Conservation (phyloP, 2,888 invertebrate species). For the Trichogramma dendrolimi region DNA sequence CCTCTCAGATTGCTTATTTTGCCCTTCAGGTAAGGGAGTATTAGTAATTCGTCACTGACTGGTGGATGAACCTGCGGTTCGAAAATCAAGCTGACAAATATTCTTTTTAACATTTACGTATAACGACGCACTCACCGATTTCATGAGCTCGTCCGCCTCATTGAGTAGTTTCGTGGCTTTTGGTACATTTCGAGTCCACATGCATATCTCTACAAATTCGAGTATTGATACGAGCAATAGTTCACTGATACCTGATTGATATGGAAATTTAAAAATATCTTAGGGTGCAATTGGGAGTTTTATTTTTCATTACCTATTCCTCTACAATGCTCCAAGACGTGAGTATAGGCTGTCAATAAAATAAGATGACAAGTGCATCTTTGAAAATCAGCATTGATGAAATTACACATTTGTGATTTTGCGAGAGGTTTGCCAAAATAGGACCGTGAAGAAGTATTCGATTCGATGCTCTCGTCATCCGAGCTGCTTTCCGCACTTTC, state of each 20-base stretch:
- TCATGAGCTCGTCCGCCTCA: slow-evolving; percentile 52
- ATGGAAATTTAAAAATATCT: slow-evolving; percentile 19
- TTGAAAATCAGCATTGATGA: slow-evolving; percentile 56
- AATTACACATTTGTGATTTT: slow-evolving; percentile 47
- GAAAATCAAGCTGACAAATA: background rate
- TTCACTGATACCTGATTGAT: slow-evolving; percentile 49
- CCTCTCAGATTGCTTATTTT: slow-evolving; percentile 53
- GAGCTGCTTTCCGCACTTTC: too few relatives aligned
- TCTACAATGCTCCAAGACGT: slow-evolving; percentile 60
- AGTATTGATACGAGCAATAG: slow-evolving; percentile 58
- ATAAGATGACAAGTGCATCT: slow-evolving; percentile 61
- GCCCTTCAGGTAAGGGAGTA: slow-evolving; percentile 47
- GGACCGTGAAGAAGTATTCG: too few relatives aligned
- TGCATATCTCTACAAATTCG: slow-evolving; percentile 59
- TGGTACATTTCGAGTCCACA: slow-evolving; percentile 57
- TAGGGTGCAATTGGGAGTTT: slow-evolving; percentile 17
- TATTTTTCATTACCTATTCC: slow-evolving; percentile 54
- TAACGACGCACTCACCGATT: slow-evolving; percentile 29
- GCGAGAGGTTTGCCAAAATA: background rate
- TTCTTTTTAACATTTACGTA: background rate
- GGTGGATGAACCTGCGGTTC: slow-evolving; percentile 33
- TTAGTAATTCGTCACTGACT: slow-evolving; percentile 40
- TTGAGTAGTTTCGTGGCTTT: slow-evolving; percentile 57
- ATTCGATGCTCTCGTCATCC: too few relatives aligned
- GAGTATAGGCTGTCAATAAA: slow-evolving; percentile 57